These are phyloP conservation scores for Elmis aenea DNA, from an alignment of 2,888 invertebrate species.

Conservation along the genomic window DNA sequence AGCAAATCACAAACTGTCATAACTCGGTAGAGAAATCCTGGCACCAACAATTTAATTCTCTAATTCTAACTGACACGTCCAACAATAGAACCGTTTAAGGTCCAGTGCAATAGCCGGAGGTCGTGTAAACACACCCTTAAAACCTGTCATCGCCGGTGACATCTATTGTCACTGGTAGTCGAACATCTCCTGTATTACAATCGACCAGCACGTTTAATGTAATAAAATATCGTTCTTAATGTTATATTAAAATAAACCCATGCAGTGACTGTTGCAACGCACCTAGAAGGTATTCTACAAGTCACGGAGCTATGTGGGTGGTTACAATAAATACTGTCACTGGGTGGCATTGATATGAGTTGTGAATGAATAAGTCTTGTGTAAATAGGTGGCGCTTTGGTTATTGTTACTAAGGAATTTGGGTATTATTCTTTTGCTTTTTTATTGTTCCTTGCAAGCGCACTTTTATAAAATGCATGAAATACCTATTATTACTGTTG, in stretches of 20 bases:
- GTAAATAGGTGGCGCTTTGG: conserved; percentile 26
- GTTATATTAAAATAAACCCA: conserved; percentile 10
- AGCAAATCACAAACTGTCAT: conserved; percentile 20
- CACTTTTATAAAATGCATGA: too few relatives aligned
- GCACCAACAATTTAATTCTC: conserved; percentile 27
- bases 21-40: conserved; percentile 19
- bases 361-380: conserved; percentile 21
- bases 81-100: conserved; percentile 37
- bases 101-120: conserved; percentile 31
- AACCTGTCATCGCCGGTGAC: conserved; percentile 38
- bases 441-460: too few relatives aligned
- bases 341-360: conserved; percentile 31
- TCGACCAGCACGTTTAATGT: conserved; percentile 18
- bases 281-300: conserved; percentile 27
- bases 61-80: conserved; percentile 30
- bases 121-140: conserved; percentile 39
- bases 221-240: conserved; percentile 2
- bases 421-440: conserved; percentile 15
- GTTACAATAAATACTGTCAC: conserved; percentile 28
- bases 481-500: too few relatives aligned
- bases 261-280: conserved; percentile 20
- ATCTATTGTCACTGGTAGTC: conserved; percentile 34
- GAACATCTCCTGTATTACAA: conserved; percentile 26
- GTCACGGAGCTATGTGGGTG: conserved; percentile 34
- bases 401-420: conserved; percentile 18